A percentile compares a stretch with the other conserved stretches of the same genome.
Conservation (phyloP, 2,797 vertebrate species). For the Myiotriccus ornatus region DNA sequence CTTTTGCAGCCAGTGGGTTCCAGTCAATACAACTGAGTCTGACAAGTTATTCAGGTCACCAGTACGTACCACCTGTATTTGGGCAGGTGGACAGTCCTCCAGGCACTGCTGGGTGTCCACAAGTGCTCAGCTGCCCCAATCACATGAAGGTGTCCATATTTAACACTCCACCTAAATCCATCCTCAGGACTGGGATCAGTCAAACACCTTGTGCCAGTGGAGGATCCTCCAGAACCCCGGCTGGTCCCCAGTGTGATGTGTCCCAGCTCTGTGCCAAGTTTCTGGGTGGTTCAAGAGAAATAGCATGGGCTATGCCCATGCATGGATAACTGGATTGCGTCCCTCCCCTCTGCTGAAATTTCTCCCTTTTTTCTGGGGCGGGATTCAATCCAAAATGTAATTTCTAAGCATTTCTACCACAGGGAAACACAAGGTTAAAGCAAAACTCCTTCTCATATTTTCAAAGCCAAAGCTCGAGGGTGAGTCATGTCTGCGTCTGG, state of each 20-base stretch:
- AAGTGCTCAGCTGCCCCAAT: neutral
- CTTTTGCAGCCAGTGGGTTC: neutral
- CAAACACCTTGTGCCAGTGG: fast-evolving
- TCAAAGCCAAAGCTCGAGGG: neutral
- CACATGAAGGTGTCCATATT: neutral
- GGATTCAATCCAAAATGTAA: neutral
- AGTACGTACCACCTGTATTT: neutral
- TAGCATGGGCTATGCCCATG: neutral
- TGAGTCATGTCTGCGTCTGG: conserved; percentile 7
- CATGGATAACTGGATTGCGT: neutral
- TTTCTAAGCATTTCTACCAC: neutral
- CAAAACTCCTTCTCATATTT: neutral
- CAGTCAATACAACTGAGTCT: neutral
- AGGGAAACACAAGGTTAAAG: conserved; percentile 27
- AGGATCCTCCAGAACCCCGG: neutral
- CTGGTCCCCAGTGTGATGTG: neutral
- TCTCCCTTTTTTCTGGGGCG: neutral
- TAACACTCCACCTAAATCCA: neutral
- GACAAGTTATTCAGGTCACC: neutral
- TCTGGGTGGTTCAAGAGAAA: neutral
- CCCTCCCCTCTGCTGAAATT: neutral
- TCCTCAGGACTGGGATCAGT: neutral
- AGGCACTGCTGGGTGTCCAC: neutral
- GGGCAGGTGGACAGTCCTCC: neutral
- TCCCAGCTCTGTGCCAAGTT: neutral